Conservation (phyloP, 2,113 vertebrate species). For the Thunnus maccoyii region DNA sequence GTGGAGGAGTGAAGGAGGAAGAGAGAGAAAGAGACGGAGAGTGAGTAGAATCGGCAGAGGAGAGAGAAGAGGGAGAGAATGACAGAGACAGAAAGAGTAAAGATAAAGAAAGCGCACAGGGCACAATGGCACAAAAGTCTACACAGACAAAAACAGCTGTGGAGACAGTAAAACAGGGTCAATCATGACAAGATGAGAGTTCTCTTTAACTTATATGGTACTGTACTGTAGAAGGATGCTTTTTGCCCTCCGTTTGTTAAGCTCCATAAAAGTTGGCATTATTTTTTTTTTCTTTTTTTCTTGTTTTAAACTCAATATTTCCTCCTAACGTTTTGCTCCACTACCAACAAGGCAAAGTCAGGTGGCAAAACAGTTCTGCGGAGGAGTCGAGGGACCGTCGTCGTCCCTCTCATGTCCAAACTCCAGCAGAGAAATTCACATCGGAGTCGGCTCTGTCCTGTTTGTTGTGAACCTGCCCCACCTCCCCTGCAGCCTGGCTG, state of each 20-base stretch:
- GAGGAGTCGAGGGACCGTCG: slow-evolving; percentile 28
- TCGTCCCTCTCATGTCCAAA: slow-evolving; percentile 3
- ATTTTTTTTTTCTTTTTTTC: slow-evolving; percentile 13
- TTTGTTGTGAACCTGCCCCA: background rate
- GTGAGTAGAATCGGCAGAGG: background rate
- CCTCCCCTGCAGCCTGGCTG: background rate
- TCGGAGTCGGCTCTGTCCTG: slow-evolving; percentile 30
- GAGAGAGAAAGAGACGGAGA: slow-evolving; percentile 6
- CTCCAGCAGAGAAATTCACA: slow-evolving; percentile 52
- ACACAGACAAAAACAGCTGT: slow-evolving; percentile 80
- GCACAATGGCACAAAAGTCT: slow-evolving; percentile 81
- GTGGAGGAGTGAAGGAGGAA: background rate
- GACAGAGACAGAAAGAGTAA: slow-evolving; percentile 46
- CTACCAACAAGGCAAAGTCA: slow-evolving; percentile 65
- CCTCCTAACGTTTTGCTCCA: slow-evolving; percentile 53
- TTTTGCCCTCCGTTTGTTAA: slow-evolving; percentile 54
- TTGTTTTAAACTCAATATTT: slow-evolving; percentile 60
- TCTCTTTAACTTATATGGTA: slow-evolving; percentile 78
- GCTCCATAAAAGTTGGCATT: slow-evolving; percentile 74
- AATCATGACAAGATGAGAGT: slow-evolving; percentile 70
- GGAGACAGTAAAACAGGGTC: slow-evolving; percentile 74
- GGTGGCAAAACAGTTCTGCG: slow-evolving; percentile 54
- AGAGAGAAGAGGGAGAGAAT: slow-evolving; percentile 28
- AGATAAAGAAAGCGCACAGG: slow-evolving; percentile 68
- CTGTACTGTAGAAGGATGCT: slow-evolving; percentile 67